Evolutionary conservation across 1,140 invertebrate species (phyloP).

Genomic region (Aphis craccivora): DNA sequence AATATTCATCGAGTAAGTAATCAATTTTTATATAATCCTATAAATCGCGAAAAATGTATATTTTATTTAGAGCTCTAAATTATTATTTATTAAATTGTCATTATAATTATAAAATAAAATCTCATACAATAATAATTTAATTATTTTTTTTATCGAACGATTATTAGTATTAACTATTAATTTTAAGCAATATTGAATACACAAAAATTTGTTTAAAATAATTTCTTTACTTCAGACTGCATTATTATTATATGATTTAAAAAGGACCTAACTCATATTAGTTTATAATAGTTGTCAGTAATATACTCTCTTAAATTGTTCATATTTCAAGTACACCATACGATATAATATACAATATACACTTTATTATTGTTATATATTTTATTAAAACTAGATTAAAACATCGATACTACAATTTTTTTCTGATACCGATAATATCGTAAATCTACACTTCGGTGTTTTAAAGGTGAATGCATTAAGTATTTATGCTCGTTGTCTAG

Average conservation of each 20-base stretch:
- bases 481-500: constrained; percentile 35
- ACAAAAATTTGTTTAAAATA: neutral
- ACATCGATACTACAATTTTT: neutral
- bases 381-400: neutral
- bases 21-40: neutral
- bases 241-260: neutral
- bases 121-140: neutral
- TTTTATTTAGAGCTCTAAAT: neutral
- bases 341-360: neutral
- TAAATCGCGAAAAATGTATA: neutral
- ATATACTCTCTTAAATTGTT: neutral
- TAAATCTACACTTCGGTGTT: neutral
- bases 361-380: neutral
- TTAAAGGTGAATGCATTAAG: constrained; percentile 2
- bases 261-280: neutral
- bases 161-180: no score
- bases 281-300: neutral
- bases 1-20: neutral
- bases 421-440: neutral
- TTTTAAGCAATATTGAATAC: no score
- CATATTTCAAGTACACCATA: neutral
- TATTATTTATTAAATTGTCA: neutral
- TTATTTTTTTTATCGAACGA: neutral
- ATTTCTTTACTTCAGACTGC: neutral
- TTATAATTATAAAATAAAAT: neutral